Base-by-base conservation (phyloP, 2,888 invertebrate species). In the Eupithecia pulchellata region DNA sequence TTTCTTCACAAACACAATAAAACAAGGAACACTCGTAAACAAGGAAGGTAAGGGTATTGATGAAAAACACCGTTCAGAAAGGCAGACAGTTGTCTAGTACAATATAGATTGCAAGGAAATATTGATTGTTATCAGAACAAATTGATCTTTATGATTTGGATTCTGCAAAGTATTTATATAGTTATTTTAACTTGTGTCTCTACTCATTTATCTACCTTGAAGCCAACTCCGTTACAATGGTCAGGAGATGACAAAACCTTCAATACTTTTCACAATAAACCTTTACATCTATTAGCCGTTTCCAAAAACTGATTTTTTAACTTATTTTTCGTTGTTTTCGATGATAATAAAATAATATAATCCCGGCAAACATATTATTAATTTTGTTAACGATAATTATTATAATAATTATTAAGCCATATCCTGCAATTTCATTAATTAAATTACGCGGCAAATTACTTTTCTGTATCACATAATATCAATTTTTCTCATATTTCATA, bases 1-100 rank as follows among this genome's bases (percentile, higher is more conserved):
- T 52, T 25, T 13, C 52, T 25, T 52, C 52, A 52, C 52, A 52
- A 52, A 52, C 52, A 25, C 52, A 52, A 52, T 52, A 52, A 52
- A 52, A 52, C 52, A 25, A 52, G 52, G 25, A 20, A 25, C 25
- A 52, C 25, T 52, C 52, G 52, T 52, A 52, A 52, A 52, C 52
- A 52, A 52, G 25, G 11, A 52, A 25, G 25, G 52, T 52, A 25
- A 25, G 52, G 25, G 25, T 25, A 20, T 47, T 52, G 52, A 52
- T 52, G 52, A 52, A 25, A 52, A 52, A 52, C 52, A 52, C 11
- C 52, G 3, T 52, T 52, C 25, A 52, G 52, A 4, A 9, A 20
- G 13, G 11, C 25, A 52, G 42, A 52, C 20, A 52, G 25, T 52
- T 52, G 25, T 42, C 42, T 42, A n/a, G n/a, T 20, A 47, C 20